Base-by-base conservation (phyloP, 2,113 vertebrate genomes). In the Brachirus orientalis region DNA sequence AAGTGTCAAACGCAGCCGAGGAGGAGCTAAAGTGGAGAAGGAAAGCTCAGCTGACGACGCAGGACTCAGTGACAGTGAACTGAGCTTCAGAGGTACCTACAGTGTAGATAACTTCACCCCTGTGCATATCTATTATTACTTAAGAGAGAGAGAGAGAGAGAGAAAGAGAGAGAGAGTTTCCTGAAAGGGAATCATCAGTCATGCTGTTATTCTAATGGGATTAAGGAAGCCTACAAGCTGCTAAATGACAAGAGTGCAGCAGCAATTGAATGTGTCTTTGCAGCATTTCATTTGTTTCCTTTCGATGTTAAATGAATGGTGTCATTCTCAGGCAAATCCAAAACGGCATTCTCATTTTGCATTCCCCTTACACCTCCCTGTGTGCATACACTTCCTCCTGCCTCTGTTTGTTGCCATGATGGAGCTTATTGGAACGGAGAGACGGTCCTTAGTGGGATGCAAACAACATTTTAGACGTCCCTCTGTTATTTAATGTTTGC, bases 41-140 rank as follows among this genome's bases (percentile, higher is more conserved):
- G 98, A 98, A 86, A 98, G 97, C 79, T 98, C 97, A 0, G 95
- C 96, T 0, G 97, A 99, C 63, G 97, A 98, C 50, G 96, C 95
- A 20, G 98, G 97, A 6, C 93, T 97, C 68, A 99, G 97, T n/a
- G 97, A 99, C 93, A 98, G 97, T 37, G 97, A 99, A 79, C 94
- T 99, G 72, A 98, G 97, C 90, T 98, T 98, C 92, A 94, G 97
- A 90, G 98, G 98, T 99, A 90, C 80, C 90, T 33, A 12, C n/a
- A 7, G 6, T 36, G 35, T n/a, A 20, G 36, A 47, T 11, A 12
- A 60, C 19, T 36, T 61, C 11, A 51, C 14, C 40, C 16, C 1
- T 36, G 28, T 9, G 16, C 36, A 50, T 19, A 6, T 19, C 1
- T 63, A 3, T 73, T 45, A 56, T 17, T 45, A 3, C n/a, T 61